Evolutionary conservation across 1,140 invertebrate species (phyloP).

Genomic region (Leptinotarsa texana): DNA sequence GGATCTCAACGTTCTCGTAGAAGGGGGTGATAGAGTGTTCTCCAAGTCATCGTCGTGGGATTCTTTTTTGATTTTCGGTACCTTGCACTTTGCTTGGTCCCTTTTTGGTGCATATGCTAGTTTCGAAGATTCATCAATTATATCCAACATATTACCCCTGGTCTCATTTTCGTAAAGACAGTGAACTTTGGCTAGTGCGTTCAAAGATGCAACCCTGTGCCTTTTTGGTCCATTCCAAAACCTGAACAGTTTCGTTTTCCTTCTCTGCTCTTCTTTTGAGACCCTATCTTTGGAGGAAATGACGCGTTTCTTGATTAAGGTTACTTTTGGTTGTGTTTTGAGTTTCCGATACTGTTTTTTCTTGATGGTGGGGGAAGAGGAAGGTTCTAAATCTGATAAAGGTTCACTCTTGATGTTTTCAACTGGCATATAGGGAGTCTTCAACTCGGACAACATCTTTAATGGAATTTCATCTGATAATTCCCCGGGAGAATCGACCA

Average conservation of each 20-base stretch:
- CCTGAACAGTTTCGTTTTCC: constrained; percentile 59
- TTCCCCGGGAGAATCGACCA: neutral
- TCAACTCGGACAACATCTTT: neutral
- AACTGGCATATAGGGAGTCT: neutral
- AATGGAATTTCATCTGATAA: constrained; percentile 12
- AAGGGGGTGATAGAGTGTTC: constrained; percentile 42
- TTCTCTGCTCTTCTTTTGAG: constrained; percentile 47
- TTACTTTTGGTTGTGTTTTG: constrained; percentile 35
- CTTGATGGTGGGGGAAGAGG: neutral
- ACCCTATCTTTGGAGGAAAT: constrained; percentile 28
- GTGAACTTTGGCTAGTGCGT: constrained; percentile 89
- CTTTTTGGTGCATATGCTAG: constrained; percentile 47
- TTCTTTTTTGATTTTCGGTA: constrained; percentile 39
- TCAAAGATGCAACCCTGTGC: constrained; percentile 84
- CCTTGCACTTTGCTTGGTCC: neutral
- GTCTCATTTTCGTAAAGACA: constrained; percentile 89
- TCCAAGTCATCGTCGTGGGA: constrained; percentile 55
- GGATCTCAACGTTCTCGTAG: constrained; percentile 67
- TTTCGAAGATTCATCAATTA: constrained; percentile 56
- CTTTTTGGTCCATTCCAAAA: constrained; percentile 74
- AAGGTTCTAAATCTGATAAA: neutral
- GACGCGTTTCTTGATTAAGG: constrained; percentile 47
- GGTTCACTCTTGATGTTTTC: constrained; percentile 19
- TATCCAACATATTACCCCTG: constrained; percentile 68
- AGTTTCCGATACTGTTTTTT: constrained; percentile 26